Base-by-base conservation (phyloP, 2,113 vertebrate species). In the Chinchilla lanigera region DNA sequence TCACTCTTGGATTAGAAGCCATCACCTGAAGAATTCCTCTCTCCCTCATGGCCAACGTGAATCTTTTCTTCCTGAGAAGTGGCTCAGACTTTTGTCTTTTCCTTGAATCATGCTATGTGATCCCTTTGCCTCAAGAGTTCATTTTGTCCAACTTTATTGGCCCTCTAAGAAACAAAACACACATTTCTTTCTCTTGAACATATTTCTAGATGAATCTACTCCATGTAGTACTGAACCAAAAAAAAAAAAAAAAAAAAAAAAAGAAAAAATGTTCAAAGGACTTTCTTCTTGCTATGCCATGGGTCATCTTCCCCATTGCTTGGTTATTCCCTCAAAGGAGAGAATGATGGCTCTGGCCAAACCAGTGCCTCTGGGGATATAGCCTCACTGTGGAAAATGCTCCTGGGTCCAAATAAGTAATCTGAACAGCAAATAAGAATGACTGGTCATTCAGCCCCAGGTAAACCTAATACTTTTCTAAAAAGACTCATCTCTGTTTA, bases 31-130 rank as follows among this genome's bases (percentile, higher is more conserved):
- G 85, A 30, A 47, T 12, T 6, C 0, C 2, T 89, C 24, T 81
- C 38, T 24, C 30, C 7, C 0, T 11, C 1, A 10, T 13, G 60
- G 67, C 14, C 61, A 71, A 22, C 38, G 19, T 0, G 7, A 54
- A 12, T 2, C 35, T 16, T 16, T 60, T 26, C 10, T 1, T 73
- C n/a, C 19, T 35, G 20, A 30, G 5, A 17, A 80, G 56, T 0
- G 6, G 13, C 17, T 12, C 8, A 12, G 87, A 19, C 20, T 0
- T 56, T 28, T 14, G 11, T 12, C 3, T 82, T 86, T 60, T 38
- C 17, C 5, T 13, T 44, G 33, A 73, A 1, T 28, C 56, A 17
- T 20, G 17, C 14, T 33, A 2, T 2, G 2, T 61, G 33, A 54
- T 10, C 30, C 73, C 9, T 20, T 12, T 16, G 7, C 33, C 26